These are phyloP conservation scores for Nymphalis io DNA, from an alignment of 1,140 invertebrate genomes.

Conservation along the genomic window DNA sequence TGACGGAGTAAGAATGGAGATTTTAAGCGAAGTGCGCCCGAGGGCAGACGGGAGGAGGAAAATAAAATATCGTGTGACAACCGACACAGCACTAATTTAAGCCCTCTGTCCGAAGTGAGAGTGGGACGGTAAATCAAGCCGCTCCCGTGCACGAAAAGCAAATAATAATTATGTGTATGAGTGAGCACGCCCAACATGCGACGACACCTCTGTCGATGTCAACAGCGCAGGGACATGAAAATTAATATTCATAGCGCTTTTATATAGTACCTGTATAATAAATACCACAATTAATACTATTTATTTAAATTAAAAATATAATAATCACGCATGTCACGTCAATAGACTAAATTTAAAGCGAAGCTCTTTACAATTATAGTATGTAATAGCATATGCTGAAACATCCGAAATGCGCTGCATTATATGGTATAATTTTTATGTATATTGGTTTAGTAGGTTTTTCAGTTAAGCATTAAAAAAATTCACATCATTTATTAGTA, in stretches of 20 bases:
- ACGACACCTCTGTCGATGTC: conserved; percentile 55
- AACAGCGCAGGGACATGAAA: conserved; percentile 58
- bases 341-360: no score
- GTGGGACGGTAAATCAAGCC: conserved; percentile 66
- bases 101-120: conserved; percentile 53
- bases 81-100: conserved; percentile 73
- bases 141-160: conserved; percentile 65
- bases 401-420: no score
- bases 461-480: no score
- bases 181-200: conserved; percentile 58
- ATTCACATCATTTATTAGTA: no score
- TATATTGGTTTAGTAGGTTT: no score
- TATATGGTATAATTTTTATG: no score
- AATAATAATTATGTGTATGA: conserved; percentile 61
- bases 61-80: conserved; percentile 74
- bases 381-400: no score
- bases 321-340: no score
- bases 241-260: conserved; percentile 38
- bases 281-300: not conserved
- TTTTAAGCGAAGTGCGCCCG: conserved; percentile 57
- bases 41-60: conserved; percentile 52
- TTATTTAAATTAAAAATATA: not conserved
- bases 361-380: no score
- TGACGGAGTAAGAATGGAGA: conserved; percentile 63
- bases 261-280: not conserved